Evolutionary conservation across 2,888 invertebrate species (phyloP), one percentile per base, ranked within the genome.

Genomic region (Beris morrisii): DNA sequence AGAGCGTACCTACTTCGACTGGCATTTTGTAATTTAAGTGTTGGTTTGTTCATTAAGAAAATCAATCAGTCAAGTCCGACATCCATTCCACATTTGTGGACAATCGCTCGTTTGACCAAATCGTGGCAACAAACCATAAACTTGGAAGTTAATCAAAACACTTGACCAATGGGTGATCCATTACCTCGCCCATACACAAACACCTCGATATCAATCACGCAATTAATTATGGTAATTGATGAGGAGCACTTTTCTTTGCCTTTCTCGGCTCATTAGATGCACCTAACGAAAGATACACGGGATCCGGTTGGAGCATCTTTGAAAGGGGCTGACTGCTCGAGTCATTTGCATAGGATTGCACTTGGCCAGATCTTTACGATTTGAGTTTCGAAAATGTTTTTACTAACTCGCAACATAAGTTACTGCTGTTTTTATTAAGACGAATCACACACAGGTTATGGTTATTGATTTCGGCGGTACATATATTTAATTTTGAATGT

Each of bases 191-290:
- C 52, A 61, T 43, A 45, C 52, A 32, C 28, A 38, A 52, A 52
- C 50, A 61, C 52, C 38, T 61, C 15, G 61, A 52, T 61, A 61
- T 61, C 61, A 61, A 61, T 61, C 61, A 50, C 22, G 61, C 61
- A 61, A 61, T 61, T 61, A 61, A 61, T 61, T 61, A 61, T 61
- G 61, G 61, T 61, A 61, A 61, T 61, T 50, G 52, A 38, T 38
- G 11, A 28, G 52, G 32, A 30, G 15, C 52, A 15, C 61, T 52
- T 15, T 15, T n/a, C 30, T 45, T 22, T 3, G 32, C 22, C 38
- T 13, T 53, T 53, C 53, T 52, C 32, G 61, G 50, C 31, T 52
- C 50, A 38, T 61, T 52, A 61, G 50, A 61, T 15, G 12, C 52
- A 52, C 3, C 31, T 38, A 22, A 22, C 22, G 22, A 22, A 22